These are phyloP conservation scores for Ornithorhynchus anatinus DNA, from an alignment of 2,113 vertebrate genomes.

Conservation along the genomic window DNA sequence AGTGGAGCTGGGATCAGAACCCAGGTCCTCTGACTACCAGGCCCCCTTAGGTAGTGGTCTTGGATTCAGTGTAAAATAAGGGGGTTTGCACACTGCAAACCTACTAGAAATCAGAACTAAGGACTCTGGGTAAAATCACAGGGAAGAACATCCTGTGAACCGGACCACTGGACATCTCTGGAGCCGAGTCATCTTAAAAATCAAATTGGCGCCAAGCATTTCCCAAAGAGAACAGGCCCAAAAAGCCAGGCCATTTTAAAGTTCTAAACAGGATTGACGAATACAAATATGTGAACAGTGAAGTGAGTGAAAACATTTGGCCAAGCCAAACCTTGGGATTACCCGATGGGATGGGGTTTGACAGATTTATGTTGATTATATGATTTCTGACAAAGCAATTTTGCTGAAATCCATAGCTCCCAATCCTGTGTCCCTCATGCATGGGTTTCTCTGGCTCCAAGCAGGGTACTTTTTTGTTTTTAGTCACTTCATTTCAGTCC, in stretches of 20 bases:
- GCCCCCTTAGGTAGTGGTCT: too few relatives aligned
- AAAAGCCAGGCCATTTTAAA: not conserved
- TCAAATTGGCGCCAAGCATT: not conserved
- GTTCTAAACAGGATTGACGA: not conserved
- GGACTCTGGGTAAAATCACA: too few relatives aligned
- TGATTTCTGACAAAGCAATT: not conserved
- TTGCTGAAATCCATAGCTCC: accelerated
- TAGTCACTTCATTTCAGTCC: not conserved
- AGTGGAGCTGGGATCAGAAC: too few relatives aligned
- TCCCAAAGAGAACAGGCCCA: not conserved
- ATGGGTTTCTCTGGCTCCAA: not conserved
- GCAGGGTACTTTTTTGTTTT: not conserved
- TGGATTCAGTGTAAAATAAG: too few relatives aligned
- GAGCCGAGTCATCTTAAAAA: too few relatives aligned
- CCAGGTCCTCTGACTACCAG: too few relatives aligned
- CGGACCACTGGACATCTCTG: too few relatives aligned
- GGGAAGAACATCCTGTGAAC: too few relatives aligned
- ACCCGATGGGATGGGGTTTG: not conserved
- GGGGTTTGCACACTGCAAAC: too few relatives aligned
- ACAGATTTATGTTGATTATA: not conserved
- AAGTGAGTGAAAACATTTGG: not conserved
- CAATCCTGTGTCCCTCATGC: not conserved
- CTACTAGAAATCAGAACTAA: too few relatives aligned
- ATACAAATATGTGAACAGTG: not conserved
- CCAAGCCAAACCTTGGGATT: not conserved